Evolutionary conservation across 2,888 invertebrate species (phyloP).

Genomic region (Dichetophora obliterata): DNA sequence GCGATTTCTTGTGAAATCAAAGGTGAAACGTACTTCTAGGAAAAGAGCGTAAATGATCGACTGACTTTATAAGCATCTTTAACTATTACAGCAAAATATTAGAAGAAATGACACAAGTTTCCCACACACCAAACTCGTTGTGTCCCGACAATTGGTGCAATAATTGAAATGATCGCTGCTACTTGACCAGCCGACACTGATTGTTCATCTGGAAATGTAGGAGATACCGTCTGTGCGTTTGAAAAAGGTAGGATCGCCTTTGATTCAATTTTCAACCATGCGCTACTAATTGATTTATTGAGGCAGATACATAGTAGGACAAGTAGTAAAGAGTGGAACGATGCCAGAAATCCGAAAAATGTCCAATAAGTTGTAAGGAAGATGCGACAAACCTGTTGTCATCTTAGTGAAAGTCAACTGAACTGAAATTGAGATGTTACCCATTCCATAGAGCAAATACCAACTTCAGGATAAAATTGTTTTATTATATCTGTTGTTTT

Average conservation of each 20-base stretch:
- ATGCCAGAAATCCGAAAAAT: background rate
- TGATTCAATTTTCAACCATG: conserved; percentile 27
- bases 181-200: background rate
- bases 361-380: conserved; percentile 6
- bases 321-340: background rate
- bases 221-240: background rate
- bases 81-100: background rate
- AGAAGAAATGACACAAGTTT: conserved; percentile 22
- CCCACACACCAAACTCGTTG: conserved; percentile 15
- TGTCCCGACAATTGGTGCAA: background rate
- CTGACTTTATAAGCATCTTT: background rate
- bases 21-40: background rate
- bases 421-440: background rate
- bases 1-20: conserved; percentile 36
- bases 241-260: background rate
- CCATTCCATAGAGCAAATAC: background rate
- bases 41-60: conserved; percentile 5
- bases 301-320: conserved; percentile 20
- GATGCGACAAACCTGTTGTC: background rate
- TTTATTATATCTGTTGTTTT: background rate
- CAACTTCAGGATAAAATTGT: background rate
- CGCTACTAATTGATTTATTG: conserved; percentile 37
- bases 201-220: background rate
- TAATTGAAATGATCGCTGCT: background rate
- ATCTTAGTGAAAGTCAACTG: background rate